Base-by-base conservation (phyloP, 2,888 invertebrate species). In the Sipha maydis region DNA sequence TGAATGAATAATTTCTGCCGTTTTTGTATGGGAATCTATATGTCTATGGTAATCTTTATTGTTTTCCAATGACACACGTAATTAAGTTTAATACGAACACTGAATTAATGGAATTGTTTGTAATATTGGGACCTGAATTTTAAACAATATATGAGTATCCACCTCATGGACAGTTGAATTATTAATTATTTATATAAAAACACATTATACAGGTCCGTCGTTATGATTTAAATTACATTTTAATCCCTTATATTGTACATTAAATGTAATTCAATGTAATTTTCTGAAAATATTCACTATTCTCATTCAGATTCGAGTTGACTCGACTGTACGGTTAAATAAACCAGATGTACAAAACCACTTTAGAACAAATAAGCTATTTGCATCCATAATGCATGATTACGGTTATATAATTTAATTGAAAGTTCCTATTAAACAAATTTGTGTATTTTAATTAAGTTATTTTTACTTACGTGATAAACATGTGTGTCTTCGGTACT, bases 401-500 rank as follows among this genome's bases (percentile, higher is more conserved):
- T 61, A 25, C 4, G 54, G 19, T 56, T 56, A 21, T 4, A 56
- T 56, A 21, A 56, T 17, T 21, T 56, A 56, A 1, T 21, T 56
- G 1, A 56, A 56, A 56, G 19, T 56, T 21, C 21, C 7, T 56
- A 56, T 48, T 9, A 5, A 48, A 48, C 21, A 79, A 48, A 21
- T 79, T 41, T 79, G 54, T 34, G 54, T 61, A 19, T 79, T 21
- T 14, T 31, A 69, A 69, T 34, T 41, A 41, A 41, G 41, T 41
- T 48, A 4, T n/a, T 83, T 71, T 84, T 92, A 95, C 97, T 96
- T 94, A 97, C 97, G 97, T 92, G 96, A 95, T 88, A 97, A 94
- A 92, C 97, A 97, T 75, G 97, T 97, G 92, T 97, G 97, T 91
- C 96, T 95, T 91, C 97, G 94, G 93, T 96, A 97, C 92, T 97